Conservation (phyloP, 2,888 invertebrate species). For the Lymantria monacha region DNA sequence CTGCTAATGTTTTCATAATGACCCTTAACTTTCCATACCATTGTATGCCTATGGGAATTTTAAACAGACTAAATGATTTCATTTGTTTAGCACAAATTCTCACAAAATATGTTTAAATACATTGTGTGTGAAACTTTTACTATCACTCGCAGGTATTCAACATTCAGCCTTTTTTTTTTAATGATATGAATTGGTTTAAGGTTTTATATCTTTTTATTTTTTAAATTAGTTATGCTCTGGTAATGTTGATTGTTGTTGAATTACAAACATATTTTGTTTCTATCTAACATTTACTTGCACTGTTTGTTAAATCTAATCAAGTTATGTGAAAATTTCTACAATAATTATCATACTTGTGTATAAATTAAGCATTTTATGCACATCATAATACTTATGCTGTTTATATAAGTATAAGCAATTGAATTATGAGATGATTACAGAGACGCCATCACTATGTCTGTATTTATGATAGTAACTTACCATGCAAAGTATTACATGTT, state of each 20-base stretch:
- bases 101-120: not conserved
- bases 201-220: not conserved
- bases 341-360: not conserved
- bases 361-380: not conserved
- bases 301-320: not conserved
- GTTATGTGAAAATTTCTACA: not conserved
- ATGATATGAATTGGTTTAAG: conserved; percentile 1
- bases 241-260: conserved; percentile 1
- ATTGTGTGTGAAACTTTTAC: not conserved
- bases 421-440: too few relatives aligned
- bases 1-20: conserved; percentile 1
- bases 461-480: too few relatives aligned
- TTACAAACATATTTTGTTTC: not conserved
- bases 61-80: conserved; percentile 1
- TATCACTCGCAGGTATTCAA: not conserved
- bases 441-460: too few relatives aligned
- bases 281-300: not conserved
- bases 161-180: not conserved
- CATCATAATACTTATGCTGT: too few relatives aligned
- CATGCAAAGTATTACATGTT: too few relatives aligned
- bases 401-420: too few relatives aligned
- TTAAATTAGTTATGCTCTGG: conserved; percentile 8
- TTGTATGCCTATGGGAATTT: not conserved
- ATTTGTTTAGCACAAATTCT: not conserved
- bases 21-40: not conserved